Base-by-base conservation (phyloP, 2,113 vertebrate genomes). In the Seriola rivoliana region DNA sequence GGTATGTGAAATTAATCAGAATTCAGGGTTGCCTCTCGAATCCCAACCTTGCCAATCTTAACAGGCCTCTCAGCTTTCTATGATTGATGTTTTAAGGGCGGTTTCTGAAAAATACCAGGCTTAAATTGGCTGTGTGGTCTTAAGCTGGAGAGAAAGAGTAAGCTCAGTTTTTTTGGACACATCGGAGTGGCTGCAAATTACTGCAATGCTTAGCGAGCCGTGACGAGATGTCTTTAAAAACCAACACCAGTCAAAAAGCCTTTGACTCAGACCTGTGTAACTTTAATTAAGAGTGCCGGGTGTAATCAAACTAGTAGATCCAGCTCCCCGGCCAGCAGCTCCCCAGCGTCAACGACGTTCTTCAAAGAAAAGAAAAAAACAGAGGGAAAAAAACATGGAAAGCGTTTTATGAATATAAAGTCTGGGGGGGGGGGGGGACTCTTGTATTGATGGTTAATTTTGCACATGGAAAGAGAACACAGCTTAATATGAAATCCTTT, bases 181-280 rank as follows among this genome's bases (percentile, higher is more conserved):
- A 77, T 92, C 71, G 71, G 80, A 90, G 90, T 80, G 88, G 83
- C 92, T 91, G 89, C 87, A 93, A 93, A 93, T 94, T 93, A 90
- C 90, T 86, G 90, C 91, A 88, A 86, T 91, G 92, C 92, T 90
- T 86, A 91, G 88, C 84, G 84, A 91, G 88, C 80, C 84, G 72
- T 92, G 92, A 92, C 88, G 87, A 93, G 93, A 86, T 89, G 89
- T 93, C 90, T 93, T 92, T 92, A 89, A 93, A 92, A 92, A 92
- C 76, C 87, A 91, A 90, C 92, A 91, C 71, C 87, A 90, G 90
- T 92, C 86, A 88, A 89, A 93, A 90, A 85, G 86, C 89, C 90
- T 92, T 91, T 90, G 89, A 91, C 91, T 91, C 88, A 87, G 90
- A 92, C 90, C 90, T 91, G 90, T 88, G 89, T 92, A 85, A 85